Evolutionary conservation across 1,140 invertebrate species (phyloP).

Genomic region (Drosophila cardini): DNA sequence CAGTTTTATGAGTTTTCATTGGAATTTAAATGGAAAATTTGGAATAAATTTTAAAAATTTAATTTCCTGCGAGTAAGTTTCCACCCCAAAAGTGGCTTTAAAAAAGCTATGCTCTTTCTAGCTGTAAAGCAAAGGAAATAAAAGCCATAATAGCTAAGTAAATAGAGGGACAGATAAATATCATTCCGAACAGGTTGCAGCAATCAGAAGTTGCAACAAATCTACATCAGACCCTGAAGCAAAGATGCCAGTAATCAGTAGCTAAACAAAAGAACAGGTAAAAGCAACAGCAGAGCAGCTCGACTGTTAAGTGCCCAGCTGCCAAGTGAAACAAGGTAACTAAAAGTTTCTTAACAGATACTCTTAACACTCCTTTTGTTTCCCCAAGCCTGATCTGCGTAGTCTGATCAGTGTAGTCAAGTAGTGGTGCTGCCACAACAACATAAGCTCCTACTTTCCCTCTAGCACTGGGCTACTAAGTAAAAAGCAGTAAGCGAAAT

Average conservation of each 20-base stretch:
- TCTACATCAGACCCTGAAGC: background rate
- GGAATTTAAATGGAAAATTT: background rate
- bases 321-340: too few relatives aligned
- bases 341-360: too few relatives aligned
- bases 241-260: slow-evolving; percentile 10
- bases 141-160: background rate
- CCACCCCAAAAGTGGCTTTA: background rate
- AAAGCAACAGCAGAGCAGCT: background rate
- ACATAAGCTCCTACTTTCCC: too few relatives aligned
- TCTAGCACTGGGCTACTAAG: too few relatives aligned
- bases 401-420: too few relatives aligned
- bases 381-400: too few relatives aligned
- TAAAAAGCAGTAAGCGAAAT: background rate
- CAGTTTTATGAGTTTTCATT: background rate
- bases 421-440: too few relatives aligned
- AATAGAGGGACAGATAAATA: background rate
- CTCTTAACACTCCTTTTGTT: too few relatives aligned
- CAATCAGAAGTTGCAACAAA: background rate
- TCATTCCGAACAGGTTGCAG: background rate
- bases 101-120: too few relatives aligned
- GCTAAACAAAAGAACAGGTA: background rate
- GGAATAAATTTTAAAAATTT: too few relatives aligned
- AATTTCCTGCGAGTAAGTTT: too few relatives aligned
- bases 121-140: background rate
- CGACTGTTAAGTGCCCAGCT: too few relatives aligned